A percentile compares a stretch with the other conserved stretches of the same genome.
These are phyloP conservation scores for Aporophyla lueneburgensis DNA, from an alignment of 2,888 invertebrate species.

Conservation along the genomic window DNA sequence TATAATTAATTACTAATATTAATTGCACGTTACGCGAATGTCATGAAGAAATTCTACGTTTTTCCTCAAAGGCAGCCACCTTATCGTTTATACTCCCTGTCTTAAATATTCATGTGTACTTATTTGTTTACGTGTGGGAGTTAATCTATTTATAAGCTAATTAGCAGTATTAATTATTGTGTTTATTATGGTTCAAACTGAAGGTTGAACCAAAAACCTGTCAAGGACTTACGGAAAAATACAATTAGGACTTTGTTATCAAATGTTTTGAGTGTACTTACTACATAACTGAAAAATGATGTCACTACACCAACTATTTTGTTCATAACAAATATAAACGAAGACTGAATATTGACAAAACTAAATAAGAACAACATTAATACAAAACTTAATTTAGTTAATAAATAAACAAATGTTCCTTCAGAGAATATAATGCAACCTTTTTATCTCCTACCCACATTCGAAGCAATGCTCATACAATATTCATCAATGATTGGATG, in stretches of 20 bases:
- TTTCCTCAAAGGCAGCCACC: neutral
- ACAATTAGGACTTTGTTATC: neutral
- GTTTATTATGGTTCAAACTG: conserved; percentile 2
- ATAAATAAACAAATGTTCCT: conserved; percentile 34
- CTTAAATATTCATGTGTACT: conserved; percentile 33
- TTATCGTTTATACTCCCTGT: neutral
- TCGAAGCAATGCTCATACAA: conserved; percentile 35
- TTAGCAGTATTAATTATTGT: conserved; percentile 51
- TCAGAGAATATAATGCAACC: neutral
- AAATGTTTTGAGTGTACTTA: neutral
- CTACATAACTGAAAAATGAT: neutral
- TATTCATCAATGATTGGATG: conserved; percentile 53
- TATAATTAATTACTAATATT: conserved; percentile 28
- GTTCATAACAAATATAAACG: neutral
- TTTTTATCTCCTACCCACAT: conserved; percentile 29
- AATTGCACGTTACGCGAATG: neutral
- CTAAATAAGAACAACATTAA: neutral
- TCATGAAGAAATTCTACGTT: neutral
- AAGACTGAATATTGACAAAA: neutral
- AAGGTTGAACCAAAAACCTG: neutral
- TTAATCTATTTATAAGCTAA: conserved; percentile 47
- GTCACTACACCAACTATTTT: neutral
- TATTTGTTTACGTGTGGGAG: conserved; percentile 10
- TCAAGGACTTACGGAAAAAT: neutral
- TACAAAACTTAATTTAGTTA: conserved; percentile 2